These are phyloP conservation scores for Holacanthus passer DNA, from an alignment of 2,113 vertebrate genomes.

Conservation along the genomic window DNA sequence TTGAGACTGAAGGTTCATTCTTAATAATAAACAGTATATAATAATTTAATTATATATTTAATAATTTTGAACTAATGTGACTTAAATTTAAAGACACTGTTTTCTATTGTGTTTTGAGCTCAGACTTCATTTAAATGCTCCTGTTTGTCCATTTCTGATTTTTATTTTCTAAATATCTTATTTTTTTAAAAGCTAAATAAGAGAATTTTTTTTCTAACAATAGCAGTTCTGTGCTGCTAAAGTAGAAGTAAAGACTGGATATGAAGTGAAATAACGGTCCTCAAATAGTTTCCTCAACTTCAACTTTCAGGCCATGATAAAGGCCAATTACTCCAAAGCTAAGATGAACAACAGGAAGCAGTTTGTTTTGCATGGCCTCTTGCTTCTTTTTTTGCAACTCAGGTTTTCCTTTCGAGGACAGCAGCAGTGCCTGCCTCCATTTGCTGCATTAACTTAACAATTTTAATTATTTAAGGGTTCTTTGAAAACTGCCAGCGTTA, in stretches of 20 bases:
- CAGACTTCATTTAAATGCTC: not conserved
- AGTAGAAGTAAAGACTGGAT: not conserved
- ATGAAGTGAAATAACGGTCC: not conserved
- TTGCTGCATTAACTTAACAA: not conserved
- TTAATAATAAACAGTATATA: not conserved
- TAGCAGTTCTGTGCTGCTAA: not conserved
- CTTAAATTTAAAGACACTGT: too few species aligned
- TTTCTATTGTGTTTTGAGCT: not conserved
- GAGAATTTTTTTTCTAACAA: not conserved
- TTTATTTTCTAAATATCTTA: not conserved
- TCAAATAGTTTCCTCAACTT: not conserved
- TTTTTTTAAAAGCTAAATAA: not conserved
- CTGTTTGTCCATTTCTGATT: not conserved
- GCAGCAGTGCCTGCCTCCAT: not conserved
- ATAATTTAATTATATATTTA: not conserved
- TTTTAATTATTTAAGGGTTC: not conserved
- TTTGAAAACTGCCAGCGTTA: not conserved
- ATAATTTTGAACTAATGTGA: not conserved
- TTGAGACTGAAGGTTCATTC: not conserved
- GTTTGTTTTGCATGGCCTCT: not conserved
- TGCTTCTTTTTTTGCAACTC: not conserved
- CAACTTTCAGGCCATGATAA: not conserved
- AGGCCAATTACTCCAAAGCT: not conserved
- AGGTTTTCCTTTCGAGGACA: not conserved
- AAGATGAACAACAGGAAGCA: not conserved